Evolutionary conservation across 2,888 invertebrate genomes (phyloP), one percentile per base, ranked within the genome.

Genomic region (Troilus luridus): DNA sequence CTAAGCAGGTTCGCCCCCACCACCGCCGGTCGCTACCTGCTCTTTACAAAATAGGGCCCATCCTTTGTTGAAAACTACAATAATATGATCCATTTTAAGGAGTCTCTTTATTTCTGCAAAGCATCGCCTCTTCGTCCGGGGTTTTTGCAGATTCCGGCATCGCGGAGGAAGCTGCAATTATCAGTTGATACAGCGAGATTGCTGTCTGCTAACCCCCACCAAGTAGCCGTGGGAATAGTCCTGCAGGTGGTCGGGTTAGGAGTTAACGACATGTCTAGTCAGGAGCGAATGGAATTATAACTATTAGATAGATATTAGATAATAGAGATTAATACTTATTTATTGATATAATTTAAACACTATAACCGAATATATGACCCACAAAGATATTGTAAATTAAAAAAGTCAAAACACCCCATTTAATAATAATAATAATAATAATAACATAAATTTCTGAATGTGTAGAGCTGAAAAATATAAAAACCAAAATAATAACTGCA

Each of bases 1-100:
- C 85, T 54, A 11, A n/a, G 41, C 85, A 85, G 54, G 85, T 85
- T 58, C 8, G 56, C 56, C 85, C 85, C 85, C 85, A 85, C 85
- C 11, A 8, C 85, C 1, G n/a, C 56, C n/a, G 21, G 21, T 14
- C 2, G 56, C 21, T 85, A 85, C 85, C 85, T 85, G 85, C 56
- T 58, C 56, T 7, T n/a, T 85, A 58, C 85, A n/a, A 85, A 21
- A 21, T 58, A 2, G 10, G 41, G 56, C 0, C 85, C 85, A 3
- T 5, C 56, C 9, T n/a, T 85, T 77, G 17, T 77, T 6, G 3
- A 11, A 41, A 77, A 77, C 72, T 41, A 77, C 19, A 41, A 77
- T 19, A 77, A 24, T 27, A 14, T 17, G 67, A 17, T 41, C 72
- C 72, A 17, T 77, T 77, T 77, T 17, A 41, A 41, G 19, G 0